Evolutionary conservation across 2,888 invertebrate species (phyloP).

Genomic region (Mesoligia furuncula): DNA sequence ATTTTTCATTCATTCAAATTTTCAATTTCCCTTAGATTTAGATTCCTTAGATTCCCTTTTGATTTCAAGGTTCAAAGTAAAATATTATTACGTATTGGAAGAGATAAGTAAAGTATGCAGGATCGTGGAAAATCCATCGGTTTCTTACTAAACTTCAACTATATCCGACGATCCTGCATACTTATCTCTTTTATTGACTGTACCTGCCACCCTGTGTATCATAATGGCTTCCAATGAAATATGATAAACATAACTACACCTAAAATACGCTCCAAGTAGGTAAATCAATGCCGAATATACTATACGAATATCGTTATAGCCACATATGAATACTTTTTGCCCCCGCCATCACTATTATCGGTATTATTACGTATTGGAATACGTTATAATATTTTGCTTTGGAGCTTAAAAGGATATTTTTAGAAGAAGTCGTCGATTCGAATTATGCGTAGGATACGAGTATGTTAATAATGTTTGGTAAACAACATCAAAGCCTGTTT

Average conservation of each 20-base stretch:
- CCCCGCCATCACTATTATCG: conserved; percentile 37
- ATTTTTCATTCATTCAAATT: too few relatives aligned
- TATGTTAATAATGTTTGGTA: background rate
- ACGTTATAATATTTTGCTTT: too few relatives aligned
- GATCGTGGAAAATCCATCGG: too few relatives aligned
- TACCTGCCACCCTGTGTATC: too few relatives aligned
- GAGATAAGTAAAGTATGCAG: too few relatives aligned
- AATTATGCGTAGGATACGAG: background rate
- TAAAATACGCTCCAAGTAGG: background rate
- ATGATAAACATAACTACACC: background rate
- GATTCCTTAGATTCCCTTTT: too few relatives aligned
- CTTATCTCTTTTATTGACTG: too few relatives aligned
- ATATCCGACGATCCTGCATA: too few relatives aligned
- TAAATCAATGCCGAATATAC: background rate
- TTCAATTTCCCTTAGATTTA: too few relatives aligned
- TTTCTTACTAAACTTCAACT: too few relatives aligned
- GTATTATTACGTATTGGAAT: too few relatives aligned
- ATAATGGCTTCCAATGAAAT: too few relatives aligned
- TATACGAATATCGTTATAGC: conserved; percentile 4
- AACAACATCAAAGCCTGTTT: conserved; percentile 2
- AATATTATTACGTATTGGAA: background rate
- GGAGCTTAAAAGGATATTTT: conserved; percentile 1
- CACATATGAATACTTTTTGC: conserved; percentile 30
- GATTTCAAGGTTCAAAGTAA: background rate
- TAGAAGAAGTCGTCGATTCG: background rate